A percentile compares a stretch with the other conserved stretches of the same genome.
These are phyloP conservation scores for Rapana venosa DNA, from an alignment of 2,888 invertebrate genomes.

Conservation along the genomic window DNA sequence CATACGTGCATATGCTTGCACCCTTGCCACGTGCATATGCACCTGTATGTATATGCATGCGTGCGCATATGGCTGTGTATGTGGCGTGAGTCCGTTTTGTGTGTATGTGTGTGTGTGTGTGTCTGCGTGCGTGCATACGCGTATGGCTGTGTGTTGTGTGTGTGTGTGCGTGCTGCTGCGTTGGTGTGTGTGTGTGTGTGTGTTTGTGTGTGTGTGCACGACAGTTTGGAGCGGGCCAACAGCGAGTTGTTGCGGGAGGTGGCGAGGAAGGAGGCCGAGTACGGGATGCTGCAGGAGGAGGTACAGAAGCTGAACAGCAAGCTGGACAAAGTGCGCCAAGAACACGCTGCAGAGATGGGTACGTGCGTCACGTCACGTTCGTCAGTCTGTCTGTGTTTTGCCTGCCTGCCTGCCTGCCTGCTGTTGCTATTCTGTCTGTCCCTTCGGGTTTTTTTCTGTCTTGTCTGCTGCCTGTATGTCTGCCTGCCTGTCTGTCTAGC, in stretches of 20 bases:
- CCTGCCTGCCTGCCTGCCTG: not conserved
- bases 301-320: slow-evolving; percentile 69
- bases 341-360: slow-evolving; percentile 72
- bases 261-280: slow-evolving; percentile 68
- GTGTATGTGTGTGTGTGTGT: not conserved
- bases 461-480: too few relatives aligned
- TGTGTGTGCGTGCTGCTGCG: not conserved
- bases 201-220: not conserved
- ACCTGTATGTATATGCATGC: not conserved
- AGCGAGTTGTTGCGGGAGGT: slow-evolving; percentile 65
- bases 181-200: not conserved
- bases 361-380: slow-evolving; percentile 5
- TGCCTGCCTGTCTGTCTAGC: too few relatives aligned
- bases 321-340: slow-evolving; percentile 68
- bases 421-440: not conserved
- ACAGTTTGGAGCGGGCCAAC: slow-evolving; percentile 70
- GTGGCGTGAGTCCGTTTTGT: not conserved
- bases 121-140: not conserved
- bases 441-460: too few relatives aligned
- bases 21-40: not conserved
- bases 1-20: not conserved
- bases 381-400: not conserved
- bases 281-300: slow-evolving; percentile 68
- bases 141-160: not conserved
- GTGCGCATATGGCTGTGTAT: not conserved